Evolutionary conservation across 2,113 vertebrate genomes (phyloP), one percentile per base, ranked within the genome.

Genomic region (Cephalopterus ornatus): DNA sequence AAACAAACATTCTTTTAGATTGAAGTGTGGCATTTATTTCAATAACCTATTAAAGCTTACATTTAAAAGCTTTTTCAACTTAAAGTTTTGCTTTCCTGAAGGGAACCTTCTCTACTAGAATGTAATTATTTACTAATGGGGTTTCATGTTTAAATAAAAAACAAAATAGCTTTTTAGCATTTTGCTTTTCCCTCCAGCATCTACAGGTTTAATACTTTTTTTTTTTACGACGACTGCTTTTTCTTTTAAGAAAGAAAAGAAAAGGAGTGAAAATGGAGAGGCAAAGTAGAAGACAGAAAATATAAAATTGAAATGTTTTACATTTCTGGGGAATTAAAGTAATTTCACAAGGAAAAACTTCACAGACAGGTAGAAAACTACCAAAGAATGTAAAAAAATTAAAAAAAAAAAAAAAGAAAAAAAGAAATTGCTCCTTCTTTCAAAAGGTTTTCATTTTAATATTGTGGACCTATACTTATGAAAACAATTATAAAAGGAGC

Each of bases 1-100:
- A 95, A 94, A 83, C 84, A 96, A 96, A 88, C 89, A 83, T 76
- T 44, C 14, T 73, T 76, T 89, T 82, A 63, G 49, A 91, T 12
- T 72, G 55, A 92, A 95, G 73, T 9, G 1, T 61, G 39, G 66
- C 0, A 5, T 3, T 82, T 63, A 84, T 71, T 70, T 89, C 63
- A 76, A 83, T 30, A 76, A 62, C 37, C 4, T 1, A 73, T 82
- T 93, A 82, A 85, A 58, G 37, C 11, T 85, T 92, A 20, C 21
- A 53, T 83, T 92, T 89, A 39, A 76, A 70, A 82, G 52, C 7
- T 79, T 67, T 93, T 88, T 85, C n/a, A 53, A 44, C 28, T 30
- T 24, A 35, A 93, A 76, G 8, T 55, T 91, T 20, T 41, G 35
- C 11, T 91, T 95, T 95, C n/a, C 63, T 95, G 47, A 89, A 92